Evolutionary conservation across 2,888 invertebrate genomes (phyloP).

Genomic region (Patella depressa): DNA sequence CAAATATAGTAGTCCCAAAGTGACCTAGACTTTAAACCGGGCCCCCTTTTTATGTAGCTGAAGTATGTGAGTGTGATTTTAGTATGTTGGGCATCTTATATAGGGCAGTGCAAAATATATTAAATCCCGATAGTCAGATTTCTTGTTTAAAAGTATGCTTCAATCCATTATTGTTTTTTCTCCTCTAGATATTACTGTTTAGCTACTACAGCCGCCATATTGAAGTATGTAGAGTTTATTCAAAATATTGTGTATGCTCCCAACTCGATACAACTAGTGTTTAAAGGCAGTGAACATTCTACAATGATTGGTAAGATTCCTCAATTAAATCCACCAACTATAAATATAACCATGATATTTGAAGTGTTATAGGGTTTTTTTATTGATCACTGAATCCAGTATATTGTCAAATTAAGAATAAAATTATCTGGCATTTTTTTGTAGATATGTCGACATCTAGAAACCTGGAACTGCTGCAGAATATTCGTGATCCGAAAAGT

Average conservation of each 20-base stretch:
- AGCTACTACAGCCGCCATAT: constrained; percentile 85
- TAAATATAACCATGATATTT: neutral
- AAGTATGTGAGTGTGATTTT: too few species aligned
- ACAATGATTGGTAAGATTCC: constrained; percentile 82
- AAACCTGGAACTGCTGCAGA: constrained; percentile 76
- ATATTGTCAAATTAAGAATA: neutral
- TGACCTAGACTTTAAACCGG: too few species aligned
- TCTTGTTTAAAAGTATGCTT: neutral
- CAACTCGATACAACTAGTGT: constrained; percentile 84
- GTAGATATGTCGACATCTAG: constrained; percentile 86
- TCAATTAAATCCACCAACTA: too few species aligned
- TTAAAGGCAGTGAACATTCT: constrained; percentile 84
- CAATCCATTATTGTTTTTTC: neutral
- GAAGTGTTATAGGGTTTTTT: neutral
- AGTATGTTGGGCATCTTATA: too few species aligned
- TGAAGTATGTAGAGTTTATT: constrained; percentile 87
- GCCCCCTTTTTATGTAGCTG: too few species aligned
- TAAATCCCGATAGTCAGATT: too few species aligned
- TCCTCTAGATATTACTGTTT: constrained; percentile 84
- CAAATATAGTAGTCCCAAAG: too few species aligned
- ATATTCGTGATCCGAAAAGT: constrained; percentile 66
- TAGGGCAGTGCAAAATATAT: too few species aligned
- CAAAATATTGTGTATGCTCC: constrained; percentile 83
- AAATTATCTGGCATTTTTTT: constrained; percentile 26
- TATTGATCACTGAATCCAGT: neutral